Base-by-base conservation (phyloP, 2,888 invertebrate species). In the Drosophila fungiperda region DNA sequence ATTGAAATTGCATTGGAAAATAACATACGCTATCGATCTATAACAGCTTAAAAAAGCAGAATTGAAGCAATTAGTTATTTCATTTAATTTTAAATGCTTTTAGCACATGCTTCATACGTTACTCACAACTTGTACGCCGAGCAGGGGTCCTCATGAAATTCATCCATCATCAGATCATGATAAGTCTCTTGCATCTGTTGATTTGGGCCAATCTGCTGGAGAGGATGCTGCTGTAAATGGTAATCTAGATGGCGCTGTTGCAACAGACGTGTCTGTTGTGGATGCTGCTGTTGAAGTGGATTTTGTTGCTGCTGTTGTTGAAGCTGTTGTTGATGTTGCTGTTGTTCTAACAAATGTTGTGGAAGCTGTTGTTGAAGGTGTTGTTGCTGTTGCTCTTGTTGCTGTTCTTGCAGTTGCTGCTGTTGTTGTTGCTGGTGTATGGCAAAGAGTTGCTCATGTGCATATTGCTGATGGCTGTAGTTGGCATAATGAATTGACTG, bases 41-140 rank as follows among this genome's bases (percentile, higher is more conserved):
- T 7, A 45, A 12, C 6, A 20, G 20, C 42, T 20, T 42, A 3
- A 20, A 42, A 6, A 42, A 7, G 1, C 42, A 20, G 20, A 45
- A 15, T 45, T 7, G 23, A 45, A 45, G 20, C 7, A 23, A 45
- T 23, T 7, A 23, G 45, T 45, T 20, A 3, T 12, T 23, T 15
- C 20, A 45, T 23, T 45, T 1, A 20, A 45, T 20, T 7, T 45
- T 7, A 45, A 20, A 7, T 23, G 15, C 45, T 23, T 45, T 7
- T 45, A 23, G 23, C 23, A 45, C 23, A 29, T 52, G 38, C 29
- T 11, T 70, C 61, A 80, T 71, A 84, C 75, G 78, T 68, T 82
- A 92, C 93, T 92, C 82, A 93, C 93, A 93, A 73, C 90, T 93
- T 93, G 71, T 88, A 93, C 20, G 91, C 82, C 23, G 86, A 78